Percentiles rank a stretch among this genome's conserved stretches.
These are phyloP conservation scores for Ceramica pisi DNA, from an alignment of 2,888 invertebrate genomes.

Conservation along the genomic window DNA sequence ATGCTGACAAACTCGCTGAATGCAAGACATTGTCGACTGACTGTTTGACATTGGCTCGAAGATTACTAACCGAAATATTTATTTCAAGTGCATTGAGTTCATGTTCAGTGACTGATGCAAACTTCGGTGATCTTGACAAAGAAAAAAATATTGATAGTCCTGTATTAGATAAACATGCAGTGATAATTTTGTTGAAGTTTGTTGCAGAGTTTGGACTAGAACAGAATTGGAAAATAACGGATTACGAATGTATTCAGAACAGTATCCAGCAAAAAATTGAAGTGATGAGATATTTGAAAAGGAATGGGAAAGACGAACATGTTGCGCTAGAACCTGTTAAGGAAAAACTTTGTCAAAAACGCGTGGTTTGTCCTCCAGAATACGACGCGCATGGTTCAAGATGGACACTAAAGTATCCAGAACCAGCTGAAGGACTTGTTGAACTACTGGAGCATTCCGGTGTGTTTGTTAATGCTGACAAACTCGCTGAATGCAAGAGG, in stretches of 20 bases:
- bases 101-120: background rate
- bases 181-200: background rate
- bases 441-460: no score
- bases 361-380: background rate
- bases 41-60: background rate
- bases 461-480: no score
- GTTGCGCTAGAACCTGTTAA: background rate
- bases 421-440: no score
- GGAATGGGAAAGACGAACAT: background rate
- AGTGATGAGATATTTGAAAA: background rate
- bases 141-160: background rate
- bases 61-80: constrained; percentile 10
- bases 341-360: no score
- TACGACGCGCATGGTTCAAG: constrained; percentile 14
- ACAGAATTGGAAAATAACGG: background rate
- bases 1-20: no score
- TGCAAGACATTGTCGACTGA: background rate
- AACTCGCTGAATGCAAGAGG: no score
- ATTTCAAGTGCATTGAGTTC: constrained; percentile 5
- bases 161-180: constrained; percentile 12
- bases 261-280: background rate
- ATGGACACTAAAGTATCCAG: constrained; percentile 15
- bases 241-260: background rate
- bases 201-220: background rate
- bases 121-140: background rate